Base-by-base conservation (phyloP, 2,797 vertebrate species). In the Rhabdomys pumilio region DNA sequence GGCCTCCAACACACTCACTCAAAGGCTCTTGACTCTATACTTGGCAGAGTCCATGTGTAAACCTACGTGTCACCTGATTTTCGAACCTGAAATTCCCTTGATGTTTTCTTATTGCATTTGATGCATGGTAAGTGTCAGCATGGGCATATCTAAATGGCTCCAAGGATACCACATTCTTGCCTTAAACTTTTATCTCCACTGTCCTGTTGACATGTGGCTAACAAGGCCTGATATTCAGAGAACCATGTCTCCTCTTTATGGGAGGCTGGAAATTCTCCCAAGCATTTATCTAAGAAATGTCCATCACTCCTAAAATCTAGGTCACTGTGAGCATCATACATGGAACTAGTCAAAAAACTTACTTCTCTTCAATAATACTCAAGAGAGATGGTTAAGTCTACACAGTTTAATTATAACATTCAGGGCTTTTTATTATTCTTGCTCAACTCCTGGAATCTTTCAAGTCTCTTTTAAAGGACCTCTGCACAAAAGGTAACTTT, bases 401-500 rank as follows among this genome's bases (percentile, higher is more conserved):
- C 91, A 89, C 90, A 61, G 87, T n/a, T 15, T 94, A 98, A 98
- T 98, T 98, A 97, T 97, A 98, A 98, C 92, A 96, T 96, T 95
- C 96, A 47, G 90, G 87, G 19, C 98, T 93, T 97, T 92, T 94
- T 93, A 97, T 97, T 97, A 91, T 98, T 98, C 98, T 96, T 98
- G 86, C 97, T 98, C 97, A 97, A 96, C 65, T 95, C 95, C 97
- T 95, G 90, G 92, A 97, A 97, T 97, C 97, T 97, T 98, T 98
- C 94, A 97, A 95, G 67, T 98, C 73, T 98, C 93, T 98, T 98
- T 98, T 96, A 89, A 98, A 98, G 96, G 94, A 92, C 96, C 84
- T 97, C 94, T 63, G 97, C 96, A 98, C 97, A 98, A 98, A 98
- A 98, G 97, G 96, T 97, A 98, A 98, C 97, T 97, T 97, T 97